Conservation (phyloP, 2,888 invertebrate species). For the Candidula unifasciata region DNA sequence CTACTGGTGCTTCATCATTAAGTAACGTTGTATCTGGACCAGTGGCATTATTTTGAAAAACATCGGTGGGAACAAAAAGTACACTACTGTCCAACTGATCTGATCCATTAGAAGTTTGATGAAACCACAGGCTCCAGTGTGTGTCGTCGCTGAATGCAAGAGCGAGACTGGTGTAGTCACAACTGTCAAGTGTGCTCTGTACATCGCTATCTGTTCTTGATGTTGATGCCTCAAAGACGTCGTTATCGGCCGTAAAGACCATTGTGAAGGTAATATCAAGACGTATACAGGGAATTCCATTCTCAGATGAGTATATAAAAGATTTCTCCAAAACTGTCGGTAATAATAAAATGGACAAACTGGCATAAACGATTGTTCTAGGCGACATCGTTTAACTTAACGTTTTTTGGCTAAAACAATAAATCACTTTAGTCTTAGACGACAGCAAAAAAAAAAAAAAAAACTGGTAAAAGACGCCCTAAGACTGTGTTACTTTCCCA, state of each 20-base stretch:
- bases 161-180: neutral
- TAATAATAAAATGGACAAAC: neutral
- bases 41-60: neutral
- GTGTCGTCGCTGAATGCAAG: neutral
- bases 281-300: neutral
- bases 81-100: neutral
- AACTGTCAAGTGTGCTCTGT: neutral
- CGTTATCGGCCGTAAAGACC: neutral
- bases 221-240: neutral
- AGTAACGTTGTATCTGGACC: neutral
- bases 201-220: neutral
- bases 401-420: neutral
- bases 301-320: neutral
- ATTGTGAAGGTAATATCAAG: constrained; percentile 10
- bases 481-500: too few species aligned
- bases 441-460: too few species aligned
- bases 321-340: neutral
- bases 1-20: neutral
- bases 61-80: neutral
- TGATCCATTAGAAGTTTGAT: neutral
- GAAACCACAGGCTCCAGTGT: neutral
- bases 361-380: neutral
- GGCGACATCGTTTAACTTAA: neutral
- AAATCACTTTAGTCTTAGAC: neutral
- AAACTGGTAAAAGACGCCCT: too few species aligned